Conservation (phyloP, 2,113 vertebrate species). For the Cyanistes caeruleus region DNA sequence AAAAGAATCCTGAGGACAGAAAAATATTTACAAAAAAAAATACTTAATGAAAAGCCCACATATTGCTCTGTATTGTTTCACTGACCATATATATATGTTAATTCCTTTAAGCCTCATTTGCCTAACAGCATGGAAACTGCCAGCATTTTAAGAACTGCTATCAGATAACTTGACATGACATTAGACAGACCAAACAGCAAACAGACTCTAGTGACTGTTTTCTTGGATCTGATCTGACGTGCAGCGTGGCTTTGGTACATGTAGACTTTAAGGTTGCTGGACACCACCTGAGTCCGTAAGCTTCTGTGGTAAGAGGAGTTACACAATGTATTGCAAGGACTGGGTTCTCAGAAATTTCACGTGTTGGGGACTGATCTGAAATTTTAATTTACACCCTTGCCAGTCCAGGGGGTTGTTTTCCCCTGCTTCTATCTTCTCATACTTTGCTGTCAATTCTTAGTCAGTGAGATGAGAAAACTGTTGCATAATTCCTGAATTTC, state of each 20-base stretch:
- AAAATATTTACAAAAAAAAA: neutral
- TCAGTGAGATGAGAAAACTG: neutral
- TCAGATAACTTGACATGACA: slow-evolving; percentile 5
- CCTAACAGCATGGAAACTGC: slow-evolving; percentile 24
- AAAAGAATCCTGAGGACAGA: neutral
- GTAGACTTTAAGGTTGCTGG: neutral
- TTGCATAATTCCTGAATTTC: neutral
- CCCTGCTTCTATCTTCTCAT: neutral
- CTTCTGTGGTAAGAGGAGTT: neutral
- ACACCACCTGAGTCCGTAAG: neutral
- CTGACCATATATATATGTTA: neutral
- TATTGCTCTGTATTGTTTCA: neutral
- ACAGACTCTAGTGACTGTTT: neutral
- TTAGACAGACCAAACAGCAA: neutral
- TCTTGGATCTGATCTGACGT: neutral
- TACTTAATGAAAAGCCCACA: neutral
- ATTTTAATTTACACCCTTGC: neutral
- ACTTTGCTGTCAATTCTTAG: neutral
- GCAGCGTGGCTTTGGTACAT: fast-evolving
- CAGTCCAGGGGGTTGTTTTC: neutral
- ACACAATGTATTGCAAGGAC: neutral
- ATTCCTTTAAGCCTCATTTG: slow-evolving; percentile 20
- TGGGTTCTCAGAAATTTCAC: neutral
- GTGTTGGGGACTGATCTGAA: neutral
- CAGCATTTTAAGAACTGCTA: slow-evolving; percentile 8